Evolutionary conservation across 2,888 invertebrate species (phyloP).

Genomic region (Brachylomia viminalis): DNA sequence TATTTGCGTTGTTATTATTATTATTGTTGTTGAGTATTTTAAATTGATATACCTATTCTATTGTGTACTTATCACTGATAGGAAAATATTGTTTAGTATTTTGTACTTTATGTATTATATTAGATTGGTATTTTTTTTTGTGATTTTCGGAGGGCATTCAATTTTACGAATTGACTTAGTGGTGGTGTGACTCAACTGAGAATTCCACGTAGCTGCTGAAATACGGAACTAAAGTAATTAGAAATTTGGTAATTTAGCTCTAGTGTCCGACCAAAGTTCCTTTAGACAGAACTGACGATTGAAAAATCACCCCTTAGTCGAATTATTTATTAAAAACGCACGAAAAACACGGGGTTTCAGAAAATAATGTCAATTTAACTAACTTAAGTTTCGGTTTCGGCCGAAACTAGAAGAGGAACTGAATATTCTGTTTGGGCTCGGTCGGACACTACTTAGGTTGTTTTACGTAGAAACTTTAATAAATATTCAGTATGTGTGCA

Average conservation of each 20-base stretch:
- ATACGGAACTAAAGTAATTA: slow-evolving; percentile 67
- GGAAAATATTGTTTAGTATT: slow-evolving; percentile 70
- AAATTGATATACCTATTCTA: slow-evolving; percentile 63
- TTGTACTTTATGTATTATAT: slow-evolving; percentile 63
- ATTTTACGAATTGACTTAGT: slow-evolving; percentile 75
- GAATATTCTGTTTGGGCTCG: neutral
- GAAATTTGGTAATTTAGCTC: slow-evolving; percentile 59
- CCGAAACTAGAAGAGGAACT: neutral
- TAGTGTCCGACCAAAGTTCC: slow-evolving; percentile 21
- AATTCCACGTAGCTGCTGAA: slow-evolving; percentile 71
- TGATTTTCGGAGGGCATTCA: slow-evolving; percentile 37
- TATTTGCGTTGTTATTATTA: slow-evolving; percentile 65
- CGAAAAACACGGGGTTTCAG: neutral
- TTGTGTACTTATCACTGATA: slow-evolving; percentile 81
- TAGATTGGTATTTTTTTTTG: slow-evolving; percentile 43
- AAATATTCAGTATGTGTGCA: slow-evolving; percentile 76
- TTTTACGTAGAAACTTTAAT: slow-evolving; percentile 60
- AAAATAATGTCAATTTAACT: neutral
- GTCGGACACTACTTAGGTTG: slow-evolving; percentile 46
- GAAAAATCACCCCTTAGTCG: neutral
- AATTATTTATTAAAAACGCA: slow-evolving; percentile 8
- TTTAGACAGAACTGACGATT: neutral
- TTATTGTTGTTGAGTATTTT: slow-evolving; percentile 70
- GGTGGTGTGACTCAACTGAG: slow-evolving; percentile 82
- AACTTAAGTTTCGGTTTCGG: neutral